These are phyloP conservation scores for Falcunculus frontatus DNA, from an alignment of 2,113 vertebrate species.

Conservation along the genomic window DNA sequence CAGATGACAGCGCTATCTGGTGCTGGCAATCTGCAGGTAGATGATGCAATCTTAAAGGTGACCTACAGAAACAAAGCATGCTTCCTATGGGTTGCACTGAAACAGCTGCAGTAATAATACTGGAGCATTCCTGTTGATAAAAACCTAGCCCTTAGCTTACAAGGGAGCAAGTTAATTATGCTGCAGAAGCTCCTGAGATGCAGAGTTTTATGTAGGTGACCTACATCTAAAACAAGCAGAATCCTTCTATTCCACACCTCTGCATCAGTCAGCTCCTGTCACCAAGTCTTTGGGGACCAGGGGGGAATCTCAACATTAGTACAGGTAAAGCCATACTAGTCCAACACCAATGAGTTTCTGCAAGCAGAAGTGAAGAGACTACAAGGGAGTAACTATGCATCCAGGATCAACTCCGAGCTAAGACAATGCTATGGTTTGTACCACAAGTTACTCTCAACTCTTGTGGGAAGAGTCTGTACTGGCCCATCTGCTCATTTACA, in stretches of 20 bases:
- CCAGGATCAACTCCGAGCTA: background rate
- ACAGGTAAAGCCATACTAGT: background rate
- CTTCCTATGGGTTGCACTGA: background rate
- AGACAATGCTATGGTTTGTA: background rate
- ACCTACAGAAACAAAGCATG: slow-evolving; percentile 29
- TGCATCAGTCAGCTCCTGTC: background rate
- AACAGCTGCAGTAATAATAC: background rate
- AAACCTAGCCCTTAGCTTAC: slow-evolving; percentile 2
- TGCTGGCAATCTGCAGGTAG: slow-evolving; percentile 53
- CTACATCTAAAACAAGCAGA: slow-evolving; percentile 8
- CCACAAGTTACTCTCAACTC: background rate
- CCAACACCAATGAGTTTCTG: background rate
- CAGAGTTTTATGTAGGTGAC: slow-evolving; percentile 36
- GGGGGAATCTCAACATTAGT: background rate
- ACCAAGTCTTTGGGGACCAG: background rate
- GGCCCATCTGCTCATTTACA: background rate
- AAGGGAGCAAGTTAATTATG: slow-evolving; percentile 12
- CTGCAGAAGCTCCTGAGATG: slow-evolving; percentile 17
- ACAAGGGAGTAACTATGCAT: background rate
- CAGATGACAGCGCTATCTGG: slow-evolving; percentile 30
- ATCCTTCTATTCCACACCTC: background rate
- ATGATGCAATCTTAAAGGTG: slow-evolving; percentile 61
- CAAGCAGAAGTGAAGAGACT: background rate
- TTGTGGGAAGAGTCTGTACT: background rate
- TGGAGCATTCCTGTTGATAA: background rate